Base-by-base conservation (phyloP, 2,113 vertebrate genomes). In the Lagenorhynchus albirostris region DNA sequence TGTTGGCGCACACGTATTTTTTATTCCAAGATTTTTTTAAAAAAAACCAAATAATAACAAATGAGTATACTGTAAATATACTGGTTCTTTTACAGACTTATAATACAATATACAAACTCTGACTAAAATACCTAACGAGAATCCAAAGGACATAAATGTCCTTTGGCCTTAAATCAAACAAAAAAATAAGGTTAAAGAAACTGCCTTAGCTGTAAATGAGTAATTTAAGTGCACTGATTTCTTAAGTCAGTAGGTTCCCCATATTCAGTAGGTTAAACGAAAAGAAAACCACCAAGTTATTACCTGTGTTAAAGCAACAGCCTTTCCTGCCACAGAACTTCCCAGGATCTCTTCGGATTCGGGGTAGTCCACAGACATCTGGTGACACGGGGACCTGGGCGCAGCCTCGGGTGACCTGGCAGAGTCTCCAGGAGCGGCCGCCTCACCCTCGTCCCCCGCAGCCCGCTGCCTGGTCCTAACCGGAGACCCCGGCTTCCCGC, bases 301-400 rank as follows among this genome's bases (percentile, higher is more conserved):
- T 98, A 99, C 99, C 99, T 99, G 99, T 96, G 98, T 94, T 73
- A 97, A 83, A 96, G 98, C 96, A 90, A 98, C 62, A 71, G 96
- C 65, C 92, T 97, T 98, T 96, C 97, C 96, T 50, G 85, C 73
- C 36, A 98, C 94, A 50, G 99, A 98, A 84, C 97, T 98, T 91
- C 98, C 99, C 90, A 98, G 97, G 38, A 98, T 97, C 82, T 98
- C 97, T 60, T 99, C 99, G 65, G 99, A 96, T 89, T 99, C 99
- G 0, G 99, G 99, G 98, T 98, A 99, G 98, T 99, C 99, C 89
- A 99, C 99, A 95, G 99, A 99, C 99, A 99, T 99, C 97, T 99
- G 99, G 95, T 98, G 98, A 98, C 99, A 98, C 0, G 99, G 99
- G 20, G 99, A 99, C 38, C 98, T 98, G 23, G 99, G 99, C 71